phyloP scores from a whole-genome alignment of 2,797 vertebrate genomes.

The Microcaecilia unicolor region DNA sequence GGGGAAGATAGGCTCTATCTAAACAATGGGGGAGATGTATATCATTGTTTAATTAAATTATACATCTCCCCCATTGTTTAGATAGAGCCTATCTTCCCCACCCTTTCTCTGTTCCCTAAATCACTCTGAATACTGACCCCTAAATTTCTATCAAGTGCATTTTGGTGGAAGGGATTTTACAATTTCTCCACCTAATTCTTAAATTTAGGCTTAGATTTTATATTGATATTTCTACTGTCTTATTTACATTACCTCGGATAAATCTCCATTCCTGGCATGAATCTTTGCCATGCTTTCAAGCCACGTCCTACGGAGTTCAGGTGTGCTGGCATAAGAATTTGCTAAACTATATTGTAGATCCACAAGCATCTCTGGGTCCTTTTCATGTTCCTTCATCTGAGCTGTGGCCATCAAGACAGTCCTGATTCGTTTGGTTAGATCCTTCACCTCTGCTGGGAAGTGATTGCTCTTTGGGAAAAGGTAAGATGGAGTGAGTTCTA shows the following conservation, averaged over 20 bases:
- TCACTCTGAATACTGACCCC: too few relatives aligned
- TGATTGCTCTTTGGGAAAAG: slow-evolving; percentile 65
- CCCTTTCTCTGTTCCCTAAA: too few relatives aligned
- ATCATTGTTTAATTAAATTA: too few relatives aligned
- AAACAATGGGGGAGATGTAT: too few relatives aligned
- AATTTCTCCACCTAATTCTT: not conserved
- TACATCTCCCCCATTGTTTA: too few relatives aligned
- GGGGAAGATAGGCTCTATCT: too few relatives aligned
- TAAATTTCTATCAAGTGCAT: too few relatives aligned
- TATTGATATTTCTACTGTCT: too few relatives aligned
- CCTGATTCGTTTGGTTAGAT: slow-evolving; percentile 78
- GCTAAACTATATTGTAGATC: slow-evolving; percentile 83
- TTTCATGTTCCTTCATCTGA: slow-evolving; percentile 87
- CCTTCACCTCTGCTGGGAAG: slow-evolving; percentile 81
- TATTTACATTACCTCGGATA: slow-evolving; percentile 71
- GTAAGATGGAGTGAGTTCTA: slow-evolving; percentile 16
- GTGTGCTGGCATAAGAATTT: slow-evolving; percentile 81
- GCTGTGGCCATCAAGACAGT: slow-evolving; percentile 83
- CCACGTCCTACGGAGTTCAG: slow-evolving; percentile 77
- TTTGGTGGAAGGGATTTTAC: not conserved
- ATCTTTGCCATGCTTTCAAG: slow-evolving; percentile 87
- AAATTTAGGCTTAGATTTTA: too few relatives aligned
- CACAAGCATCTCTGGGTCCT: slow-evolving; percentile 81
- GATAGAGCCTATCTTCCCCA: too few relatives aligned
- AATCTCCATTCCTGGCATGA: slow-evolving; percentile 74